A percentile compares a stretch with the other conserved stretches of the same genome.
These are phyloP conservation scores for Epizoanthus illoricatus DNA, from an alignment of 92 coral and sea anemone species.

Conservation along the genomic window DNA sequence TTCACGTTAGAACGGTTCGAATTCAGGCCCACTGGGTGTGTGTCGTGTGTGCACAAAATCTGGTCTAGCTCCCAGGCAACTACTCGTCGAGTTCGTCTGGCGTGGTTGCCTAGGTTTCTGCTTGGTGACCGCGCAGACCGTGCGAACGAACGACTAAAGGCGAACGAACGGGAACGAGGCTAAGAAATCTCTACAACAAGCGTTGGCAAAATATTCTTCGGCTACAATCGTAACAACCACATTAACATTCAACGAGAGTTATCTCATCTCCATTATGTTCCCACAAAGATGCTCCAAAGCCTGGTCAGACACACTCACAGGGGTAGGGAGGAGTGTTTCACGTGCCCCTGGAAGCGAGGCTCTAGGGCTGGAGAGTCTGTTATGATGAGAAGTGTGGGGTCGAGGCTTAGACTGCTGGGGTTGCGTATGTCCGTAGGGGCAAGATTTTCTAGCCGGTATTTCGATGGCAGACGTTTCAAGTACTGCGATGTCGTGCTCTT, in stretches of 20 bases:
- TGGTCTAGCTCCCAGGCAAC: too few species aligned
- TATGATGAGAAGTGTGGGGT: slow-evolving; percentile 76
- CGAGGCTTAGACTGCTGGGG: slow-evolving; percentile 37
- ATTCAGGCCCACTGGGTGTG: too few species aligned
- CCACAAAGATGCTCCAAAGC: slow-evolving; percentile 48
- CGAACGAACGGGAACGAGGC: too few species aligned
- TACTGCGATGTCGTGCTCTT: slow-evolving; percentile 57
- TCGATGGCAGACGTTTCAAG: slow-evolving; percentile 47
- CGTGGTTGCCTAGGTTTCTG: too few species aligned
- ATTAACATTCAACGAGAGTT: not conserved
- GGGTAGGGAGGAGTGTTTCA: slow-evolving; percentile 64
- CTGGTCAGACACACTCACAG: slow-evolving; percentile 72
- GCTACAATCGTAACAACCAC: not conserved
- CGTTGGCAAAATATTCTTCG: too few species aligned
- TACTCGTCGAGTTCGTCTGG: too few species aligned
- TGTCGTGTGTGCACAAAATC: too few species aligned
- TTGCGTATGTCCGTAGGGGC: not conserved
- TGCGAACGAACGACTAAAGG: not conserved
- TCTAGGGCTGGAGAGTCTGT: slow-evolving; percentile 60
- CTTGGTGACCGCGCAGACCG: too few species aligned
- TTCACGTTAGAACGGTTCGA: too few species aligned
- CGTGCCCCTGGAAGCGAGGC: slow-evolving; percentile 53
- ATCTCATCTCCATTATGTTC: not conserved
- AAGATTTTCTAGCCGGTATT: slow-evolving; percentile 1
- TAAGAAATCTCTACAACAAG: too few species aligned